phyloP scores from a whole-genome alignment of 2,113 vertebrate species.

The Takifugu bimaculatus region DNA sequence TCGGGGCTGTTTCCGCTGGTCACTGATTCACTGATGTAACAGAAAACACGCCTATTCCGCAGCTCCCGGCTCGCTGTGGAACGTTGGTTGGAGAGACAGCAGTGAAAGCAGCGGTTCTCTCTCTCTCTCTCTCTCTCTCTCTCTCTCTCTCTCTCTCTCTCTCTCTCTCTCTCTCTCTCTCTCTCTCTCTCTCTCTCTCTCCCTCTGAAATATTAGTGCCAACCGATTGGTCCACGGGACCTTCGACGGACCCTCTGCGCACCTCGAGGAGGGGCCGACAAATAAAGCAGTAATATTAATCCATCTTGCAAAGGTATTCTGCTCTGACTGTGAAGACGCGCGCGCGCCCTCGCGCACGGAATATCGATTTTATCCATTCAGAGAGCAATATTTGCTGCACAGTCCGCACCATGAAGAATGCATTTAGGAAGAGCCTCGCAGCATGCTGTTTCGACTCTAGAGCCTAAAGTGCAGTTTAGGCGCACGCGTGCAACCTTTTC shows the following conservation, averaged over 20 bases:
- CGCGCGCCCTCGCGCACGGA: too few relatives aligned
- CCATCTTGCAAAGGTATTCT: not conserved
- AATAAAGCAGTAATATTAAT: slow-evolving; percentile 22
- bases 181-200: slow-evolving; percentile 28
- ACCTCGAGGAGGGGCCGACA: slow-evolving; percentile 63
- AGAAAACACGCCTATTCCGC: slow-evolving; percentile 69
- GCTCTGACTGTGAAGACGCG: not conserved
- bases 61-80: slow-evolving; percentile 43
- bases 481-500: too few relatives aligned
- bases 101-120: slow-evolving; percentile 32
- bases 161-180: slow-evolving; percentile 33
- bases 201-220: slow-evolving; percentile 54
- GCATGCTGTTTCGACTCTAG: too few relatives aligned
- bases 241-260: slow-evolving; percentile 39
- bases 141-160: slow-evolving; percentile 34
- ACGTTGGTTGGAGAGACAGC: slow-evolving; percentile 38
- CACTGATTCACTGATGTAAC: not conserved
- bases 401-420: too few relatives aligned
- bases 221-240: slow-evolving; percentile 69
- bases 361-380: not conserved
- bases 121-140: slow-evolving; percentile 12
- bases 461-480: too few relatives aligned
- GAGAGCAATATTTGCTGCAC: too few relatives aligned
- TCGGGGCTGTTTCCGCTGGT: slow-evolving; percentile 11
- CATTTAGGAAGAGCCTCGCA: too few relatives aligned